Evolutionary conservation across 2,888 invertebrate species (phyloP).

Genomic region (Azorinus chamasolen): DNA sequence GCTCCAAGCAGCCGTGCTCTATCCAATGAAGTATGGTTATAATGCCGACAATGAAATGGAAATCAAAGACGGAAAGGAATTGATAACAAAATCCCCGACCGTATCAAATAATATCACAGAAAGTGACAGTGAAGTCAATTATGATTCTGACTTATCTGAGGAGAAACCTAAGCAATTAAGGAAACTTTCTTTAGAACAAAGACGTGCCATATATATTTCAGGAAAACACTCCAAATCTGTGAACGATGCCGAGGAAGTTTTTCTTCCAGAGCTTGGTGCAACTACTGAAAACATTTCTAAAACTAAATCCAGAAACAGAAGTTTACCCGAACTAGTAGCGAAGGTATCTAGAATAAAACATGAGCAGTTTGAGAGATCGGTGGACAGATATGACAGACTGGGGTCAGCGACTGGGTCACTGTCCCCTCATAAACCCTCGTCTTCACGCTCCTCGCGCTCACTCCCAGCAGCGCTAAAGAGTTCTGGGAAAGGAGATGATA

Average conservation of each 20-base stretch:
- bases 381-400: constrained; percentile 29
- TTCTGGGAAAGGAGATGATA: constrained; percentile 38
- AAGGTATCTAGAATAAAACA: constrained; percentile 52
- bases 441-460: constrained; percentile 55
- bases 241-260: constrained; percentile 12
- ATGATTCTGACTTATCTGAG: constrained; percentile 7
- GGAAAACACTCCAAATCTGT: constrained; percentile 43
- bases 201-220: constrained; percentile 31
- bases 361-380: constrained; percentile 43
- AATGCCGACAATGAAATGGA: constrained; percentile 7
- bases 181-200: constrained; percentile 23
- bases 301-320: constrained; percentile 56
- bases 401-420: constrained; percentile 26
- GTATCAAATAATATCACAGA: constrained; percentile 22
- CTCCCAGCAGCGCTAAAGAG: constrained; percentile 52
- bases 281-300: constrained; percentile 19
- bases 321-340: constrained; percentile 60
- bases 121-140: background rate
- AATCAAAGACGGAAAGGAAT: background rate
- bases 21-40: constrained; percentile 74
- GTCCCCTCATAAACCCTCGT: constrained; percentile 56
- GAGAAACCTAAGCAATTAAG: constrained; percentile 13
- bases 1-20: constrained; percentile 65
- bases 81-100: constrained; percentile 23
- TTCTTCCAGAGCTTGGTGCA: constrained; percentile 1